Percentiles rank a stretch among this genome's conserved stretches.
Evolutionary conservation across 2,797 vertebrate species (phyloP).

Genomic region (Alcedo atthis): DNA sequence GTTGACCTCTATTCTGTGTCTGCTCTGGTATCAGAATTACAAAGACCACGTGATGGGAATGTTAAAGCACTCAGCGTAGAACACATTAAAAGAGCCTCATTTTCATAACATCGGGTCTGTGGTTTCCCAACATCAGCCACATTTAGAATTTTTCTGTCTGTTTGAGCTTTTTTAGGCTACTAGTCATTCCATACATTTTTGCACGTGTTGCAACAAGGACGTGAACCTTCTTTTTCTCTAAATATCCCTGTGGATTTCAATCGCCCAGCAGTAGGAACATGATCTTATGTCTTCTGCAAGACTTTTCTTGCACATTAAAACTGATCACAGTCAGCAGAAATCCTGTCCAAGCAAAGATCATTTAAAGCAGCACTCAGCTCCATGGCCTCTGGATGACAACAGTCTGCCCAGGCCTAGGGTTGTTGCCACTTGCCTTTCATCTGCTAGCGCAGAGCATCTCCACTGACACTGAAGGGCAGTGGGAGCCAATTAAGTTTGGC

Average conservation of each 20-base stretch:
- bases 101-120: accelerated
- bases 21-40: not conserved
- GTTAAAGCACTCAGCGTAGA: not conserved
- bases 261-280: not conserved
- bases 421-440: not conserved
- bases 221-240: not conserved
- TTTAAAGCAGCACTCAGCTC: not conserved
- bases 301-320: not conserved
- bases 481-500: not conserved
- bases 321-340: not conserved
- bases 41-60: not conserved
- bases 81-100: not conserved
- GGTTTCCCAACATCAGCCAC: not conserved
- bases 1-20: conserved; percentile 8
- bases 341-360: not conserved
- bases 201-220: not conserved
- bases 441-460: not conserved
- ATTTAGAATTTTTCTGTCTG: not conserved
- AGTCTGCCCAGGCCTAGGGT: accelerated
- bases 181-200: not conserved
- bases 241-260: not conserved
- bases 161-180: not conserved
- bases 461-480: not conserved
- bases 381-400: not conserved
- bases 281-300: not conserved